These are phyloP conservation scores for Gobio occitaniae DNA, from an alignment of 2,797 vertebrate genomes.

Conservation along the genomic window DNA sequence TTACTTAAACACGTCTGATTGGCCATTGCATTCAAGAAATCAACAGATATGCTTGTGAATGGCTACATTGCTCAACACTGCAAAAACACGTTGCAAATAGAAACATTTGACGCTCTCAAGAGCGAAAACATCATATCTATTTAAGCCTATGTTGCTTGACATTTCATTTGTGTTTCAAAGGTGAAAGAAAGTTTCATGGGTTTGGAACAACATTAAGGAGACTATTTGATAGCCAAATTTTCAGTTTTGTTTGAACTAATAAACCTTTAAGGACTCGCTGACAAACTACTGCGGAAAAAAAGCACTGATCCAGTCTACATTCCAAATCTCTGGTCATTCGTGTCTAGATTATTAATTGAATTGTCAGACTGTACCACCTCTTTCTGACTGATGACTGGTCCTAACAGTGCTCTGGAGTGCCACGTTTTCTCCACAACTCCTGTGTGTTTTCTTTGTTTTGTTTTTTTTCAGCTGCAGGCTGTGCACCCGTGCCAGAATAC, in stretches of 20 bases:
- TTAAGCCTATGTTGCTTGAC: neutral
- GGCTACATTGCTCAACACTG: no score
- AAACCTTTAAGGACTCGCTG: neutral
- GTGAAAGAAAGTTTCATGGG: neutral
- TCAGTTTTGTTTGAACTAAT: neutral
- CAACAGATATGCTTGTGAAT: neutral
- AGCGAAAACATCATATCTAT: no score
- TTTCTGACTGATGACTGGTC: neutral
- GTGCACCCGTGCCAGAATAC: neutral
- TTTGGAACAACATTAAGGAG: neutral
- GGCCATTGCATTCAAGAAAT: no score
- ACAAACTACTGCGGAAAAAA: neutral
- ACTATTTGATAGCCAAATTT: neutral
- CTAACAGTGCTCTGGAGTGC: neutral
- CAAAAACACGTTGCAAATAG: no score
- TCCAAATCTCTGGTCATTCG: neutral
- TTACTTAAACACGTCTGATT: no score
- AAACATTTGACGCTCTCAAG: no score
- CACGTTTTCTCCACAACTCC: neutral
- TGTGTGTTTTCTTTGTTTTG: neutral
- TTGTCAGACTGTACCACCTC: neutral
- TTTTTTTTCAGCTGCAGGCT: conserved; percentile 12
- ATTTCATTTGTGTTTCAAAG: conserved; percentile 1
- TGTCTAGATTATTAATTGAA: conserved; percentile 16
- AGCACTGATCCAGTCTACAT: neutral